phyloP scores from a whole-genome alignment of 2,797 vertebrate genomes.

The Platyrinchus mystaceus region DNA sequence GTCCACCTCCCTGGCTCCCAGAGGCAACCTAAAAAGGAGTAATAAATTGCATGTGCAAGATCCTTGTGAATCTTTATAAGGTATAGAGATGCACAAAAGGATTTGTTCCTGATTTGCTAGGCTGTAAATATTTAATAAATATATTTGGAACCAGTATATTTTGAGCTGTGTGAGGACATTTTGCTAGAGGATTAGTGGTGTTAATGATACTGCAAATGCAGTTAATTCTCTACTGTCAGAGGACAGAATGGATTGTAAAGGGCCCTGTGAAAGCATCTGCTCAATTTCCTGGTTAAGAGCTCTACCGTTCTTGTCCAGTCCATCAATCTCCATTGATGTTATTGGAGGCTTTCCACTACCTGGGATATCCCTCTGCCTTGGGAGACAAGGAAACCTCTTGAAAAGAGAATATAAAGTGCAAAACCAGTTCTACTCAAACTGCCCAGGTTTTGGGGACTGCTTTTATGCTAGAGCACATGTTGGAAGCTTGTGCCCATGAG shows the following conservation, averaged over 20 bases:
- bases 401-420: background rate
- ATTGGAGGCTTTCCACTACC: background rate
- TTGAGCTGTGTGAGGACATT: background rate
- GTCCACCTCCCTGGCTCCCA: background rate
- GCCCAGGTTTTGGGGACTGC: background rate
- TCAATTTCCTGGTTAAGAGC: background rate
- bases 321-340: background rate
- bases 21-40: background rate
- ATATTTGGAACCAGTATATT: background rate
- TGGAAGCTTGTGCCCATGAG: fast-evolving
- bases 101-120: background rate
- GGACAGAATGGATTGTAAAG: fast-evolving
- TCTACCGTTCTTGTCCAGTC: background rate
- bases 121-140: background rate
- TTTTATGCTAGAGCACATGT: background rate
- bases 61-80: background rate
- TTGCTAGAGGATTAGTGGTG: background rate
- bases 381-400: background rate
- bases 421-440: background rate
- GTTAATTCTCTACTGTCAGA: background rate
- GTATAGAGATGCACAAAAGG: background rate
- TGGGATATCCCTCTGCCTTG: background rate
- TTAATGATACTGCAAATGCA: background rate
- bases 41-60: background rate
- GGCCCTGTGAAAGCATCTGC: background rate